Base-by-base conservation (phyloP, 2,888 invertebrate species). In the Cylindroiulus punctatus region DNA sequence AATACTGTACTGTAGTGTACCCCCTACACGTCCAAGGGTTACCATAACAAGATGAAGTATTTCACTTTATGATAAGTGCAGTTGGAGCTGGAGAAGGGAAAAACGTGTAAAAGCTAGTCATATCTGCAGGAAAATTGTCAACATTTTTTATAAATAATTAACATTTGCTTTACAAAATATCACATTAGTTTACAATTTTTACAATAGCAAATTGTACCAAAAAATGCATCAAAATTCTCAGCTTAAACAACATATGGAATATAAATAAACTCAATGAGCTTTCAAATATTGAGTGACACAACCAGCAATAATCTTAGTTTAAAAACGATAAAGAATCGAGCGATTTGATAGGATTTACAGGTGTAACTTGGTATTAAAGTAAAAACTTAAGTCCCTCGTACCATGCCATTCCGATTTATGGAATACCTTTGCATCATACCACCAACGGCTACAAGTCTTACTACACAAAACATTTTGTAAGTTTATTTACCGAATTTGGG, bases 111-210 rank as follows among this genome's bases (percentile, higher is more conserved):
- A 76, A 76, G 1, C 3, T 10, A 30, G 30, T 14, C 30, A 76
- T 0, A 76, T 76, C 14, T 12, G 76, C 26, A 76, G 30, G 30
- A 76, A 76, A 30, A 76, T 30, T 30, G 10, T 76, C 76, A 76
- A 30, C 30, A 76, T 76, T 65, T n/a, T n/a, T 76, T 26, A 76
- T 76, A 76, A 76, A 76, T 76, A 76, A 76, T 76, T 17, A 76
- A 76, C 76, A 76, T 30, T 76, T 17, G 76, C 76, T 30, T 76
- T 76, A 76, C 76, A 76, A 76, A 76, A 30, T 76, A 76, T 76
- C 76, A 76, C 76, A 76, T 30, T 76, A 30, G 26, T 76, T 30
- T 30, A 76, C 30, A 30, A 30, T 30, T 26, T 76, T 76, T 30
- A 17, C 26, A 76, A 30, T 76, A 30, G 30, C 76, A 76, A 76